phyloP scores from a whole-genome alignment of 2,888 invertebrate species.

The Tineola bisselliella region DNA sequence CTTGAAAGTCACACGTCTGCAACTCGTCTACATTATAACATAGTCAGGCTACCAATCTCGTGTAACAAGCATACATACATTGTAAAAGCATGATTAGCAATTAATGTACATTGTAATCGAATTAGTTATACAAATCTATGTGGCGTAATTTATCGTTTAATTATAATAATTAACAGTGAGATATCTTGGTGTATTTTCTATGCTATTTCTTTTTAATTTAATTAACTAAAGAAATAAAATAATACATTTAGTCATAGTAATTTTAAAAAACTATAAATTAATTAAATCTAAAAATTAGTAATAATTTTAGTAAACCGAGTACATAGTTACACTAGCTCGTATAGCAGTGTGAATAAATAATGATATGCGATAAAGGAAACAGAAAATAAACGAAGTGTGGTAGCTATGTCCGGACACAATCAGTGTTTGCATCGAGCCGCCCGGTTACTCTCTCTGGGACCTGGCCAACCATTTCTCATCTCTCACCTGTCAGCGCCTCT shows the following conservation, averaged over 20 bases:
- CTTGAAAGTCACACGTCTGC: too few relatives aligned
- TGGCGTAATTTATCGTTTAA: too few relatives aligned
- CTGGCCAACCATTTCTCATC: constrained; percentile 9
- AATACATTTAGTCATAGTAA: too few relatives aligned
- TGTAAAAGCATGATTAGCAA: neutral
- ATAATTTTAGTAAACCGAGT: neutral
- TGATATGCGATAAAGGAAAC: constrained; percentile 11
- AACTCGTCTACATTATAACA: too few relatives aligned
- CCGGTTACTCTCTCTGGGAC: constrained; percentile 10
- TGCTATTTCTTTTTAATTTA: too few relatives aligned
- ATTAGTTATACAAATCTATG: too few relatives aligned
- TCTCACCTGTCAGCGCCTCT: constrained; percentile 11
- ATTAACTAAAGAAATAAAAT: too few relatives aligned
- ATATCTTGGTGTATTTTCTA: too few relatives aligned
- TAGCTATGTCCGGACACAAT: constrained; percentile 10
- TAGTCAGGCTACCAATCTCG: too few relatives aligned
- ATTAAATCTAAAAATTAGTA: neutral
- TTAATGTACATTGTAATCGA: too few relatives aligned
- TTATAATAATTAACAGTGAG: too few relatives aligned
- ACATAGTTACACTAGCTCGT: neutral
- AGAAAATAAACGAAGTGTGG: constrained; percentile 12
- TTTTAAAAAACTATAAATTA: neutral
- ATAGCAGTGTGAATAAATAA: constrained; percentile 3
- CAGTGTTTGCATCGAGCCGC: constrained; percentile 12
- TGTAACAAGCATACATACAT: too few relatives aligned